Evolutionary conservation across 2,797 vertebrate genomes (phyloP), one percentile per base, ranked within the genome.

Genomic region (Galago senegalensis): DNA sequence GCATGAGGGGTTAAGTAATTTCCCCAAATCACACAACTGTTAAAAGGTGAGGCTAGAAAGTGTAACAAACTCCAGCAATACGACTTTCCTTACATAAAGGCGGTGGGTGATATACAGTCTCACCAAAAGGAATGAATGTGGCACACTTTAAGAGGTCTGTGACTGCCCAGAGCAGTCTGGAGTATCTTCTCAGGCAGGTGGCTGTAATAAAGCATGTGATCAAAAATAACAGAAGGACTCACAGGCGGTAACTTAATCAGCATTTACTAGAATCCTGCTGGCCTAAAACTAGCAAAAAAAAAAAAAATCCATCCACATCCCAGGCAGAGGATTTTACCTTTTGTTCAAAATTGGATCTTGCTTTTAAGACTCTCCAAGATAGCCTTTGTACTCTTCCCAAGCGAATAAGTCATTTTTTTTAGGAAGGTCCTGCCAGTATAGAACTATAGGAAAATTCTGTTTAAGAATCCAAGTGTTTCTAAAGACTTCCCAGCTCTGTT

Each of bases 191-290:
- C 81, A 91, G 92, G 85, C 92, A 96, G 60, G 83, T 61, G 43
- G 73, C 93, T 97, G 56, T 13, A 43, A 94, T 34, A 92, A 3
- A 97, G 63, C 70, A 87, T 89, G 81, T 5, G 10, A 79, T 92
- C 43, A 94, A 97, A 95, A 91, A 23, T 58, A 70, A 95, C 89
- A 97, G 96, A 92, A 93, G 89, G 17, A 95, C 81, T 95, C 87
- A 97, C 83, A 96, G 94, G 58, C 18, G 3, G 70, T 73, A 73
- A 73, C 25, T 93, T 90, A 91, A 96, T 97, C 77, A 96, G 76
- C 92, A 85, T 89, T 84, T 97, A 90, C 81, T 97, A 95, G 93
- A 98, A 80, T 72, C 86, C 93, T 96, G 91, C 49, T 91, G 60
- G 75, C 89, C 93, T 79, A 82, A 21, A 93, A 97, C 93, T 89